These are phyloP conservation scores for Botia almorhae DNA, from an alignment of 2,797 vertebrate genomes.

Conservation along the genomic window DNA sequence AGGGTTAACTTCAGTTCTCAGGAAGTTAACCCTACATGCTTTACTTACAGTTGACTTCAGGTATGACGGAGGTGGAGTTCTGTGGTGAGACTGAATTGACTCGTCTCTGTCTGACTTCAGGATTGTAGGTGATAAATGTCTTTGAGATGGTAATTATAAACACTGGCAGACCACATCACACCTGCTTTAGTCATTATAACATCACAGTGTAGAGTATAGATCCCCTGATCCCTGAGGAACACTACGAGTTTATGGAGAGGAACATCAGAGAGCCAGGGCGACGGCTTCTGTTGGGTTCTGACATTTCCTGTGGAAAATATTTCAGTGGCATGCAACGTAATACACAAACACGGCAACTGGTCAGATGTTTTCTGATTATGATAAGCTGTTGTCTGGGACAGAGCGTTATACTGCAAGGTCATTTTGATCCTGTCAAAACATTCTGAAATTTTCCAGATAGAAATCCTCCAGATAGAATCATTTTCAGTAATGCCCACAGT, in stretches of 20 bases:
- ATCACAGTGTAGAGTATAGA: not conserved
- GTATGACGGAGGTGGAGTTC: too few species aligned
- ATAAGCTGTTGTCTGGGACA: constrained; percentile 12
- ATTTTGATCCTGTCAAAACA: constrained; percentile 26
- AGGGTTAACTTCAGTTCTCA: too few species aligned
- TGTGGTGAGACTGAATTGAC: too few species aligned
- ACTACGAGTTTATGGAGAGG: not conserved
- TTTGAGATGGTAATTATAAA: constrained; percentile 27
- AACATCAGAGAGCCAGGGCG: constrained; percentile 36
- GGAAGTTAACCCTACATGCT: too few species aligned
- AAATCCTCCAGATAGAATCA: not conserved
- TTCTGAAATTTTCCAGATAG: constrained; percentile 26
- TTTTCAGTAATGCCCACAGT: not conserved
- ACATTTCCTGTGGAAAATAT: too few species aligned
- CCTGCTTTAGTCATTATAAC: constrained; percentile 49
- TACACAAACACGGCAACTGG: too few species aligned
- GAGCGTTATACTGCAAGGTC: constrained; percentile 7
- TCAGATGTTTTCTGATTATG: constrained; percentile 28
- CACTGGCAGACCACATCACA: constrained; percentile 38
- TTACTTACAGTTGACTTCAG: too few species aligned
- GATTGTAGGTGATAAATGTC: constrained; percentile 2
- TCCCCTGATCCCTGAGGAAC: constrained; percentile 40
- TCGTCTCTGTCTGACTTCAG: not conserved
- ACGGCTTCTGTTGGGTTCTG: not conserved
- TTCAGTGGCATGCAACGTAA: too few species aligned